Percentiles rank a stretch among this genome's conserved stretches.
Conservation (phyloP, 2,888 invertebrate species). For the Agriopis leucophaearia region DNA sequence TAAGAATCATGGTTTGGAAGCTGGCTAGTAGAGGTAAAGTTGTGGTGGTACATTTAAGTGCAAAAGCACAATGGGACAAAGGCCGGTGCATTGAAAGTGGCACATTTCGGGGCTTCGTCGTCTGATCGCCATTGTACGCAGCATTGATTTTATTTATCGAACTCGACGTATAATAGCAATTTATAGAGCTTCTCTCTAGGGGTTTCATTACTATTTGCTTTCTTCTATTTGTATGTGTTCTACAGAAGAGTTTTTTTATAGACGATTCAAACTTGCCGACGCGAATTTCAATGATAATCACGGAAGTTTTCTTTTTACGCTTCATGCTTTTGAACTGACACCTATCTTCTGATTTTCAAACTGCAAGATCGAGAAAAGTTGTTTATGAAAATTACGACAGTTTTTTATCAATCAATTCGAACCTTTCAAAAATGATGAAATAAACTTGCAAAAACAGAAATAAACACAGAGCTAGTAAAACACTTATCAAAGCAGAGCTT, state of each 20-base stretch:
- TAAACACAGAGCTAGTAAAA: too few species aligned
- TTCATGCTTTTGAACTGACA: too few species aligned
- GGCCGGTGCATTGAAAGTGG: constrained; percentile 59
- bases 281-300: too few species aligned
- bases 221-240: background rate
- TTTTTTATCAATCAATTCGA: too few species aligned
- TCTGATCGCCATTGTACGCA: constrained; percentile 51
- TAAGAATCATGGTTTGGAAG: constrained; percentile 25
- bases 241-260: background rate
- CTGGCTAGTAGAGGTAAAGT: constrained; percentile 32
- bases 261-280: too few species aligned
- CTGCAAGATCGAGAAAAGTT: too few species aligned
- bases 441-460: too few species aligned
- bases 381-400: too few species aligned
- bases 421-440: too few species aligned
- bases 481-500: too few species aligned
- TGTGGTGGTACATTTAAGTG: constrained; percentile 55
- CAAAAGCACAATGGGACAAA: constrained; percentile 59
- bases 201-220: background rate
- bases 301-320: too few species aligned
- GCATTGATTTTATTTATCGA: constrained; percentile 59
- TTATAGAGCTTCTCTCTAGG: background rate
- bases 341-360: too few species aligned
- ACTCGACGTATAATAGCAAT: constrained; percentile 24
- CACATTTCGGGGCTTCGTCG: constrained; percentile 52